Evolutionary conservation across 2,113 vertebrate species (phyloP).

Genomic region (Ardeotis arabs): DNA sequence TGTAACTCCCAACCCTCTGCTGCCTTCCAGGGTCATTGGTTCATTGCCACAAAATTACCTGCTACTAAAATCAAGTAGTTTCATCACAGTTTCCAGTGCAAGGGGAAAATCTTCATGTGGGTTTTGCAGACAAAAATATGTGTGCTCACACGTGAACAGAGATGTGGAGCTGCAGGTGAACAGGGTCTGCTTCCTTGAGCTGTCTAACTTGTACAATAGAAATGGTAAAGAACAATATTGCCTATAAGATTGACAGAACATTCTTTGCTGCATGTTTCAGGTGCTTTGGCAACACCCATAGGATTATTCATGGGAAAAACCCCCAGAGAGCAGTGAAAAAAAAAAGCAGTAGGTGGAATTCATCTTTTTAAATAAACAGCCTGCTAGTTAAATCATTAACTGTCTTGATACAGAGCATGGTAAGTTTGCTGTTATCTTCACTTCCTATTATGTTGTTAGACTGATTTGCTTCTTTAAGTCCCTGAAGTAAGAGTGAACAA

Average conservation of each 20-base stretch:
- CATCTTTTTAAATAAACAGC: not conserved
- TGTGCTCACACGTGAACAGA: fast-evolving
- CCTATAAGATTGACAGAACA: not conserved
- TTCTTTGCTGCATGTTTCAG: not conserved
- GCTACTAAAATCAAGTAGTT: not conserved
- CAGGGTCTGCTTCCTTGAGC: not conserved
- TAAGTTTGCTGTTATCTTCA: not conserved
- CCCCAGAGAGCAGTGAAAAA: fast-evolving
- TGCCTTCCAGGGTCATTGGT: not conserved
- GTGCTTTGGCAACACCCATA: not conserved
- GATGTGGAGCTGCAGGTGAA: not conserved
- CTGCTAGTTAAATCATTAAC: not conserved
- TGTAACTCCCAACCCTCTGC: not conserved
- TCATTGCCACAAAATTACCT: not conserved
- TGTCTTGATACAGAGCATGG: fast-evolving
- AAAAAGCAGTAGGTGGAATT: not conserved
- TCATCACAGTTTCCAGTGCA: not conserved
- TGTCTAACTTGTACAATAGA: not conserved
- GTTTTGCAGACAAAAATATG: not conserved
- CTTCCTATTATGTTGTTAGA: not conserved
- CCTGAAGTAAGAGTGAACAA: not conserved
- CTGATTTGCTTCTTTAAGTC: not conserved
- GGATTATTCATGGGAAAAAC: not conserved
- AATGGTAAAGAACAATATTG: not conserved
- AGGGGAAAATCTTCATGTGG: not conserved